Conservation (phyloP, 2,888 invertebrate genomes). For the Drosophila macrospina region DNA sequence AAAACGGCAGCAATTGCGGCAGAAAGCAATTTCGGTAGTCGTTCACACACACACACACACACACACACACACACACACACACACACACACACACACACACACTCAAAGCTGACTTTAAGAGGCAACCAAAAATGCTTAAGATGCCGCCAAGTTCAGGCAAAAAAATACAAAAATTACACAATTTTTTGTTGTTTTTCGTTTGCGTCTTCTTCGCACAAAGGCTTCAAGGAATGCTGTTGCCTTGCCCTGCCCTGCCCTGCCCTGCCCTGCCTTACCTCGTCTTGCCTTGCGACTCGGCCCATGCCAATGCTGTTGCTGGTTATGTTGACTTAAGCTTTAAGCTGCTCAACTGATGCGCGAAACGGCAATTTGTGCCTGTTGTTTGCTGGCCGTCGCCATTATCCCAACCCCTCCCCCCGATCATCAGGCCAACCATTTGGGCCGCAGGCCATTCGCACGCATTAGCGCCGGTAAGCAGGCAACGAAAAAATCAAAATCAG, state of each 20-base stretch:
- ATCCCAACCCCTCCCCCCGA: neutral
- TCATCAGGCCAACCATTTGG: constrained; percentile 2
- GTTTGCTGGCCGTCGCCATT: constrained; percentile 40
- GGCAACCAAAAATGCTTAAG: constrained; percentile 67
- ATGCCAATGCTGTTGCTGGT: constrained; percentile 42
- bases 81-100: constrained; percentile 20
- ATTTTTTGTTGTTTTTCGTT: constrained; percentile 31
- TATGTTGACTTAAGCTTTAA: constrained; percentile 77
- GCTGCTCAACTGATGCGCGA: constrained; percentile 80
- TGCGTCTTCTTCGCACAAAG: constrained; percentile 43
- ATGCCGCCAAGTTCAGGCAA: constrained; percentile 54
- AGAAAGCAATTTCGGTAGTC: constrained; percentile 57
- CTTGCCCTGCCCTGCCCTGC: constrained; percentile 5
- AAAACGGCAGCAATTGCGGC: constrained; percentile 72
- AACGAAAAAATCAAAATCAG: constrained; percentile 45
- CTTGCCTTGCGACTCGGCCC: constrained; percentile 13
- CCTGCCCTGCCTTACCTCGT: constrained; percentile 3
- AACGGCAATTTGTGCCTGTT: constrained; percentile 74
- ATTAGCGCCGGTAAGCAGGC: constrained; percentile 62
- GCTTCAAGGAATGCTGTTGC: constrained; percentile 62
- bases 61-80: constrained; percentile 17
- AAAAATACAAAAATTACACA: constrained; percentile 37
- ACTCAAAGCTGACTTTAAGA: constrained; percentile 60
- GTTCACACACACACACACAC: constrained; percentile 21
- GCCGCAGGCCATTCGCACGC: constrained; percentile 48